Evolutionary conservation across 2,888 invertebrate species (phyloP).

Genomic region (Pachymerium ferrugineum): DNA sequence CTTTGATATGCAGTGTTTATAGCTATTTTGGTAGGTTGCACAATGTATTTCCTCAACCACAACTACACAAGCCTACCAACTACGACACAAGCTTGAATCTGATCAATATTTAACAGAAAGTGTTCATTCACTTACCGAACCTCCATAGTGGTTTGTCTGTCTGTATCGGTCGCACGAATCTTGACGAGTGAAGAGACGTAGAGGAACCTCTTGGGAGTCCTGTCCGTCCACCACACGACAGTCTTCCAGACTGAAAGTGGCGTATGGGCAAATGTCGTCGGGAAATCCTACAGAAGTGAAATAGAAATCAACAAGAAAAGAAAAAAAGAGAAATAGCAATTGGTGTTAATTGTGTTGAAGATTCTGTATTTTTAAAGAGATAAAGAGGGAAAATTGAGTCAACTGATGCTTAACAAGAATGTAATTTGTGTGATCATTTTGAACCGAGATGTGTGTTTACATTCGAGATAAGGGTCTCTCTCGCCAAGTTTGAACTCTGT

Average conservation of each 20-base stretch:
- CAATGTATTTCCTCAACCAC: too few relatives aligned
- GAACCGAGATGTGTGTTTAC: background rate
- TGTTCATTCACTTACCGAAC: slow-evolving; percentile 23
- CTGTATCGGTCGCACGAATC: slow-evolving; percentile 30
- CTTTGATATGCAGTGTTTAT: too few relatives aligned
- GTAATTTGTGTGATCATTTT: slow-evolving; percentile 15
- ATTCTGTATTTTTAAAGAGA: background rate
- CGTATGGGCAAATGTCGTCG: slow-evolving; percentile 36
- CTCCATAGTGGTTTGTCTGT: slow-evolving; percentile 21
- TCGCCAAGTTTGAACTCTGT: background rate
- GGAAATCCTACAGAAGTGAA: slow-evolving; percentile 29
- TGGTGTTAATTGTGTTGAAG: background rate
- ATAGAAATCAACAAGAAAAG: background rate
- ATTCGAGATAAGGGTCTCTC: slow-evolving; percentile 5
- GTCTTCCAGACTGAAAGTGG: slow-evolving; percentile 35
- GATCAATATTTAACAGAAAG: background rate
- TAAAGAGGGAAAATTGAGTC: background rate
- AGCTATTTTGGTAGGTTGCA: too few relatives aligned
- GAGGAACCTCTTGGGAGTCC: slow-evolving; percentile 27
- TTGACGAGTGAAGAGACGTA: slow-evolving; percentile 25
- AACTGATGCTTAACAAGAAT: slow-evolving; percentile 11
- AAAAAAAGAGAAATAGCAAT: background rate
- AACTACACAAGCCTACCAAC: too few relatives aligned
- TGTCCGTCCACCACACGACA: slow-evolving; percentile 28
- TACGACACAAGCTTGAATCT: slow-evolving; percentile 1